A percentile compares a stretch with the other conserved stretches of the same genome.
These are phyloP conservation scores for Dolichomitus sp. DNA, from an alignment of 2,888 invertebrate genomes.

Conservation along the genomic window DNA sequence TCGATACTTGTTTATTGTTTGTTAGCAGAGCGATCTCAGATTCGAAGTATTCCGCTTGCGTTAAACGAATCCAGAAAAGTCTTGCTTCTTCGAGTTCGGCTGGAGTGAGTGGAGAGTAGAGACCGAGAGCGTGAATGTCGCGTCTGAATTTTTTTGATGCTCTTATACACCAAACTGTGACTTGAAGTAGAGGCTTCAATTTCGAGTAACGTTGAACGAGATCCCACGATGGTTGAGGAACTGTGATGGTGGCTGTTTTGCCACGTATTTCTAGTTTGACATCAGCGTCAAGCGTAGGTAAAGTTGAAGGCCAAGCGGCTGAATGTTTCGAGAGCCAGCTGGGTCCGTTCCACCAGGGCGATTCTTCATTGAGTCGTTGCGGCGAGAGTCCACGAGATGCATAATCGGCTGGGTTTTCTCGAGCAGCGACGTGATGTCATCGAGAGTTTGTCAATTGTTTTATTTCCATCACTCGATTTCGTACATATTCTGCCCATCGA, in stretches of 20 bases:
- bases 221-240: conserved; percentile 29
- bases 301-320: conserved; percentile 24
- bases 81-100: conserved; percentile 26
- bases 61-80: conserved; percentile 39
- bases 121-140: conserved; percentile 9
- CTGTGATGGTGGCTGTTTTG: conserved; percentile 17
- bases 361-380: conserved; percentile 8
- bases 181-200: conserved; percentile 21
- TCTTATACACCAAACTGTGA: conserved; percentile 38
- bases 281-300: conserved; percentile 5
- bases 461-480: conserved; percentile 72
- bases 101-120: conserved; percentile 21
- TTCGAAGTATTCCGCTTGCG: conserved; percentile 31
- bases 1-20: conserved; percentile 14
- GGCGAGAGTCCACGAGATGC: conserved; percentile 72
- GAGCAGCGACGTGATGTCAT: conserved; percentile 70
- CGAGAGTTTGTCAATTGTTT: conserved; percentile 56
- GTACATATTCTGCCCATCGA: conserved; percentile 71
- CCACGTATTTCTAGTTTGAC: conserved; percentile 23
- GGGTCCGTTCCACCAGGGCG: conserved; percentile 46
- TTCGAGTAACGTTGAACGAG: conserved; percentile 35
- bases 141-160: conserved; percentile 29
- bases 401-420: conserved; percentile 73
- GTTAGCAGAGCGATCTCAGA: conserved; percentile 23
- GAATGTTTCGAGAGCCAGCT: conserved; percentile 46